Conservation (phyloP, 1,140 invertebrate species). For the Scaptomyza pallida region DNA sequence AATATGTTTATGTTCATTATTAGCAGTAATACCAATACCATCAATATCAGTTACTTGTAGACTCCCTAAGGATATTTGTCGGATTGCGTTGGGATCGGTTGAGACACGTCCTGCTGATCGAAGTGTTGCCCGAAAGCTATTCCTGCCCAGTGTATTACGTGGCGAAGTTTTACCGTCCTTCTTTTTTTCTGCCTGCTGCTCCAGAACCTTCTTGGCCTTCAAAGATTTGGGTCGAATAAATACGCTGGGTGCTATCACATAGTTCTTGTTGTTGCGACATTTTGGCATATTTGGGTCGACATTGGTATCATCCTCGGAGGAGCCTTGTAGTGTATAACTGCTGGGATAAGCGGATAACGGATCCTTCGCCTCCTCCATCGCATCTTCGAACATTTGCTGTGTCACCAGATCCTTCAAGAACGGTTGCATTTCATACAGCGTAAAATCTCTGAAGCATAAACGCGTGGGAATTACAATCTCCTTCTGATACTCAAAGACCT, state of each 20-base stretch:
- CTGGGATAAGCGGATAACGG: not conserved
- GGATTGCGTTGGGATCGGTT: not conserved
- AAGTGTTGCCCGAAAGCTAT: not conserved
- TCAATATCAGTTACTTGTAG: not conserved
- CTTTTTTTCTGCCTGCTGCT: slow-evolving; percentile 8
- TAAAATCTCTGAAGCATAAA: slow-evolving; percentile 77
- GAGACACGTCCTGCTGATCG: not conserved
- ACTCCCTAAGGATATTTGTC: too few relatives aligned
- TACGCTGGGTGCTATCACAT: slow-evolving; percentile 35
- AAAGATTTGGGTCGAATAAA: slow-evolving; percentile 67
- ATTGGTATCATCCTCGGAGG: not conserved
- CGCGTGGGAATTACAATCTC: slow-evolving; percentile 57
- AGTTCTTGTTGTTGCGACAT: slow-evolving; percentile 7
- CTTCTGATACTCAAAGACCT: slow-evolving; percentile 59
- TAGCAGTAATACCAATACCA: not conserved
- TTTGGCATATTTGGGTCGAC: not conserved
- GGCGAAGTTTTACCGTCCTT: not conserved
- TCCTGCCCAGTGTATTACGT: not conserved
- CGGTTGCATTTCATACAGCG: slow-evolving; percentile 64
- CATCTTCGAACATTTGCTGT: slow-evolving; percentile 41
- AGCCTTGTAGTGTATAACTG: not conserved
- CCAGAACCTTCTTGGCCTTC: slow-evolving; percentile 30
- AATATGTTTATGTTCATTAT: slow-evolving; percentile 3
- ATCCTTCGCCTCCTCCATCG: not conserved
- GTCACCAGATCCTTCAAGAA: slow-evolving; percentile 67